phyloP scores from a whole-genome alignment of 2,113 vertebrate genomes.

The Semnopithecus entellus region DNA sequence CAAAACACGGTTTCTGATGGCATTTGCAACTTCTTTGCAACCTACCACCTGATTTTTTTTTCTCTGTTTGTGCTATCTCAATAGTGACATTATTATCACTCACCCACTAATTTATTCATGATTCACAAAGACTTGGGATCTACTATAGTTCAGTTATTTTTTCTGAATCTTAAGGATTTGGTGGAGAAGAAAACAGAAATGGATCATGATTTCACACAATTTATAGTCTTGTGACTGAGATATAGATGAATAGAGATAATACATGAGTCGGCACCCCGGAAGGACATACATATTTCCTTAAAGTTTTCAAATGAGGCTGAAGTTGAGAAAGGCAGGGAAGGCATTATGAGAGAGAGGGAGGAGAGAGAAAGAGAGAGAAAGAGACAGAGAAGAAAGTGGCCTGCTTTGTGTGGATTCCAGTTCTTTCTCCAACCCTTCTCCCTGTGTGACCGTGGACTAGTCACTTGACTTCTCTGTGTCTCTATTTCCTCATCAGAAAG shows the following conservation, averaged over 20 bases:
- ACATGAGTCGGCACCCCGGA: background rate
- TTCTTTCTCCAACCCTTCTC: background rate
- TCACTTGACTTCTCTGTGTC: background rate
- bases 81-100: background rate
- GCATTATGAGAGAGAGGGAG: background rate
- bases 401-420: background rate
- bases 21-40: background rate
- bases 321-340: background rate
- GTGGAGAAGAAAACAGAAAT: background rate
- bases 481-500: background rate
- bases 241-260: background rate
- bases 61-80: background rate
- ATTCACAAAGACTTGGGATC: background rate
- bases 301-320: background rate
- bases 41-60: background rate
- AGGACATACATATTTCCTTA: background rate
- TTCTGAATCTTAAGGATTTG: conserved; percentile 3
- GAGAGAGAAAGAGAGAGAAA: background rate
- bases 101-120: background rate
- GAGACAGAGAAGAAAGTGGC: background rate
- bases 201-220: background rate
- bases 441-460: background rate
- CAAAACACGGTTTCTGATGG: background rate
- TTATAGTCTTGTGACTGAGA: background rate
- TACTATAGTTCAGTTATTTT: background rate